phyloP scores from a whole-genome alignment of 2,113 vertebrate species.

The Pterocles gutturalis region DNA sequence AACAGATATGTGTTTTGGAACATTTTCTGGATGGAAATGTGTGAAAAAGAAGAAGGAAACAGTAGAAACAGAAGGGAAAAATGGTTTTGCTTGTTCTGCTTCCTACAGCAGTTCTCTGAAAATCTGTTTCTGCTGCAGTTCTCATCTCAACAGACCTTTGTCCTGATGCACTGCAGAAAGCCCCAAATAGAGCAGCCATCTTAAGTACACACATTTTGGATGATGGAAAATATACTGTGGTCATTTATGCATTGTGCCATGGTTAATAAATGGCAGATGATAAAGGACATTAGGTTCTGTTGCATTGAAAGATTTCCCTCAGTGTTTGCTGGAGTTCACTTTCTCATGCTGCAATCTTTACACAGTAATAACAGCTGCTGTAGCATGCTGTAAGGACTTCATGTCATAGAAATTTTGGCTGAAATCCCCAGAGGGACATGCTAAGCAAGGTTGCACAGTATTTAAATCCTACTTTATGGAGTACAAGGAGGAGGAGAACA shows the following conservation, averaged over 20 bases:
- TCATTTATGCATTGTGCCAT: not conserved
- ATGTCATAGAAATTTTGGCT: not conserved
- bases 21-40: not conserved
- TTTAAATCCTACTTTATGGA: not conserved
- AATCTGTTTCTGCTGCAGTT: not conserved
- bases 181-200: not conserved
- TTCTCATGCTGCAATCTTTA: not conserved
- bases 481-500: not conserved
- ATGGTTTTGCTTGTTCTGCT: not conserved
- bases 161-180: not conserved
- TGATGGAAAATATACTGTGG: not conserved
- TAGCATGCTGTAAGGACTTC: not conserved
- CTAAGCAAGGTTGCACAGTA: not conserved
- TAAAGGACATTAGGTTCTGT: not conserved
- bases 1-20: not conserved
- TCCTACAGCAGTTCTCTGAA: not conserved
- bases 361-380: not conserved
- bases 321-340: not conserved
- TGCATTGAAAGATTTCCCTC: not conserved
- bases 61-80: not conserved
- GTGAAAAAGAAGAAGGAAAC: not conserved
- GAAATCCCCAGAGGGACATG: not conserved
- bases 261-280: not conserved
- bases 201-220: not conserved
- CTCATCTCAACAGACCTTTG: not conserved